Conservation (phyloP, 1,140 invertebrate species). For the Zaprionus africanus region DNA sequence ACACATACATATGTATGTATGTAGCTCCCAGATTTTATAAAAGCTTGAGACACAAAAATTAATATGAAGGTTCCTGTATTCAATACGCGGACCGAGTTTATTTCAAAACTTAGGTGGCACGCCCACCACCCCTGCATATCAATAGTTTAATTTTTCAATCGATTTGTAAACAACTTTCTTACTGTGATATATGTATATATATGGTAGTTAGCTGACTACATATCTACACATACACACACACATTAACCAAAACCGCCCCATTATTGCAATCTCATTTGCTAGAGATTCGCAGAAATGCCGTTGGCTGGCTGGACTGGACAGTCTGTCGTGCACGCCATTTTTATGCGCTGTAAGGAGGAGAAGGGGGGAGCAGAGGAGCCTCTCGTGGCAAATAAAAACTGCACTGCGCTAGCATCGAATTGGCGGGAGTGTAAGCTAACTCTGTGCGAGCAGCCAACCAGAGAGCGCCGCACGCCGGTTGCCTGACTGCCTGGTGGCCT, state of each 20-base stretch:
- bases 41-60: too few relatives aligned
- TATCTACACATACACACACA: neutral
- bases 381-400: constrained; percentile 54
- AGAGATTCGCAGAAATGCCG: constrained; percentile 55
- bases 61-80: too few relatives aligned
- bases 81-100: too few relatives aligned
- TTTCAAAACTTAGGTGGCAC: too few relatives aligned
- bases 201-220: too few relatives aligned
- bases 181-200: too few relatives aligned
- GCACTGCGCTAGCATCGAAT: constrained; percentile 52
- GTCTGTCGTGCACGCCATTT: constrained; percentile 41
- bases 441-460: constrained; percentile 63
- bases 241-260: constrained; percentile 15
- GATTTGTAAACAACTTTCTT: too few relatives aligned
- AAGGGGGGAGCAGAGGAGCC: constrained; percentile 17
- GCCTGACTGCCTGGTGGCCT: constrained; percentile 6
- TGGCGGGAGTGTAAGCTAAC: constrained; percentile 58
- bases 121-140: too few relatives aligned
- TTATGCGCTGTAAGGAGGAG: constrained; percentile 35
- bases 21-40: too few relatives aligned
- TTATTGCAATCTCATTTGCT: constrained; percentile 63
- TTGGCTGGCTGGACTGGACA: constrained; percentile 43
- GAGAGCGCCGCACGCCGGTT: constrained; percentile 46
- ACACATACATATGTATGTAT: too few relatives aligned
- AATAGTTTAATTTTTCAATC: too few relatives aligned